These are phyloP conservation scores for Thalassarche chlororhynchos DNA, from an alignment of 2,113 vertebrate genomes.

Conservation along the genomic window DNA sequence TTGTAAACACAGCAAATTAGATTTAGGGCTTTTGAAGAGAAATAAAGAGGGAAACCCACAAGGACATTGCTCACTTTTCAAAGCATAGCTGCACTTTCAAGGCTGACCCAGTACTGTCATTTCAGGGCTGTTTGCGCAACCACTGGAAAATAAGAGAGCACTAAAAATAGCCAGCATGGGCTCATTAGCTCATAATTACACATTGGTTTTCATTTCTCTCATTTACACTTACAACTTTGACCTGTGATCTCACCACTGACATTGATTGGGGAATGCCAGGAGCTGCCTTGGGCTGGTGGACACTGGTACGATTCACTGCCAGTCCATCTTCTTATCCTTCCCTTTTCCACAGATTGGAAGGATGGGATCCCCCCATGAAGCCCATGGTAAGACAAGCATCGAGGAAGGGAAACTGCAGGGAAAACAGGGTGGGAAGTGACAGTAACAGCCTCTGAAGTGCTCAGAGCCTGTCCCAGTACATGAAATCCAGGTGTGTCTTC, in stretches of 20 bases:
- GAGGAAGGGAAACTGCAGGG: not conserved
- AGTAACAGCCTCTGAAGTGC: not conserved
- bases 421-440: not conserved
- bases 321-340: not conserved
- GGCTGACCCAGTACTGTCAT: conserved; percentile 62
- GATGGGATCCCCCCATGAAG: not conserved
- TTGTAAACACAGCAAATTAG: conserved; percentile 47
- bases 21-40: conserved; percentile 45
- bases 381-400: not conserved
- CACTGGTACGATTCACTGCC: not conserved
- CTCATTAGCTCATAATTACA: conserved; percentile 57
- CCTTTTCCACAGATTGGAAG: not conserved
- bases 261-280: not conserved
- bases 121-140: conserved; percentile 12
- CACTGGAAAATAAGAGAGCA: conserved; percentile 39
- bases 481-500: not conserved
- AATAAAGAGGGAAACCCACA: conserved; percentile 42
- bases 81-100: conserved; percentile 24
- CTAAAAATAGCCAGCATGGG: conserved; percentile 38
- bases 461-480: not conserved
- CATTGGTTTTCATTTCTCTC: not conserved
- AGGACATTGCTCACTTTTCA: conserved; percentile 49
- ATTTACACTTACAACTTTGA: not conserved
- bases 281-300: not conserved
- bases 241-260: not conserved